Conservation (phyloP, 2,888 invertebrate species). For the Eupithecia subfuscata region DNA sequence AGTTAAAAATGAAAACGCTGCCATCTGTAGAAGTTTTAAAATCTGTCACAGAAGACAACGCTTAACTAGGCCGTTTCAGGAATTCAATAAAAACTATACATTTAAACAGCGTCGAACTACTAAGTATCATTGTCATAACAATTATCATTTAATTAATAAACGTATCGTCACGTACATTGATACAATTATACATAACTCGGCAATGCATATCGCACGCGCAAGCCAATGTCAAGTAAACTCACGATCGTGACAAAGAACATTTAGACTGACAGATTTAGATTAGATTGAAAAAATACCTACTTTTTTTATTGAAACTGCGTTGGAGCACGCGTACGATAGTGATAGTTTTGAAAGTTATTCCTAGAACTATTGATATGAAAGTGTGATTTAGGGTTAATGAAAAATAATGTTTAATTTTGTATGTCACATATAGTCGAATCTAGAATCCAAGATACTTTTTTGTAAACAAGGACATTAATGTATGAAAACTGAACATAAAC, state of each 20-base stretch:
- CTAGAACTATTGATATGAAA: background rate
- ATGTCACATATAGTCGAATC: background rate
- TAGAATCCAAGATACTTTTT: background rate
- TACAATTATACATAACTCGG: constrained; percentile 19
- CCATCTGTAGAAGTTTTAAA: background rate
- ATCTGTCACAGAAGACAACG: background rate
- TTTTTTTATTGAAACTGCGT: constrained; percentile 17
- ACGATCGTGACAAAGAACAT: constrained; percentile 38
- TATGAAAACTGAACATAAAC: background rate
- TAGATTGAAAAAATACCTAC: constrained; percentile 7
- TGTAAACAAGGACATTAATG: background rate
- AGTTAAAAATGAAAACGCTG: too few relatives aligned
- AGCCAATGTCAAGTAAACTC: constrained; percentile 44
- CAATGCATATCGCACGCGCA: constrained; percentile 41
- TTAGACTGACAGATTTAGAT: constrained; percentile 19
- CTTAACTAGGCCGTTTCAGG: background rate
- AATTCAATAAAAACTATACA: too few relatives aligned
- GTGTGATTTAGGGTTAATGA: background rate
- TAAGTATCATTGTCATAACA: constrained; percentile 21
- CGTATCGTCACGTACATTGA: constrained; percentile 49
- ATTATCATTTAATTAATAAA: constrained; percentile 40
- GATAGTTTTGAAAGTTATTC: constrained; percentile 13
- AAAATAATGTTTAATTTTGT: background rate
- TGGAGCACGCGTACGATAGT: constrained; percentile 21
- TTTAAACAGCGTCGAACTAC: constrained; percentile 13